Percentiles rank a stretch among this genome's conserved stretches.
Evolutionary conservation across 1,140 invertebrate genomes (phyloP).

Genomic region (Spodoptera litura): DNA sequence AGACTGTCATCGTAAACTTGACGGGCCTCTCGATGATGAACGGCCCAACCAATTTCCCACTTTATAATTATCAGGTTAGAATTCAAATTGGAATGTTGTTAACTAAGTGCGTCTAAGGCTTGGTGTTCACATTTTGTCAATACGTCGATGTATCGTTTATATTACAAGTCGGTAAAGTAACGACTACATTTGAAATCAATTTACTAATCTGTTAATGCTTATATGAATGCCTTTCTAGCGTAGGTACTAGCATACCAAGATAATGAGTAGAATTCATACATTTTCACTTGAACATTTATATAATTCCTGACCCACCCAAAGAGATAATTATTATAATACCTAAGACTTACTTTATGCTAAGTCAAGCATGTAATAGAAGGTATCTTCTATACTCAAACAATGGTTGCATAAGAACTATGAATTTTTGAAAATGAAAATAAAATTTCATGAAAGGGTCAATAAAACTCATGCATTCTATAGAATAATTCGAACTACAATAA

Average conservation of each 20-base stretch:
- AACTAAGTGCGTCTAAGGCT: conserved; percentile 18
- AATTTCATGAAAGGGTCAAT: no score
- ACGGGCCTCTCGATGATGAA: neutral
- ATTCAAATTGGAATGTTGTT: conserved; percentile 9
- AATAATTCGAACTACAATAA: no score
- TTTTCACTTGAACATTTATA: no score
- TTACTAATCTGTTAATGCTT: neutral
- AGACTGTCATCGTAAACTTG: conserved; percentile 31
- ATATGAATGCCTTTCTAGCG: conserved; percentile 8
- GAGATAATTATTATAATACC: neutral
- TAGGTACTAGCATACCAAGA: neutral
- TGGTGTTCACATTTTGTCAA: conserved; percentile 12
- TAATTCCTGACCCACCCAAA: no score
- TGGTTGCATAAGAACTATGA: no score
- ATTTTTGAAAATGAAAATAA: no score
- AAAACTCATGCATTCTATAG: no score
- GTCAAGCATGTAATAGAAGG: no score
- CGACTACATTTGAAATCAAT: conserved; percentile 25
- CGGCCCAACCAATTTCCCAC: conserved; percentile 3
- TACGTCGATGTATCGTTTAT: conserved; percentile 8
- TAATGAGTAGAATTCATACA: neutral
- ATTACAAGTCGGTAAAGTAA: neutral
- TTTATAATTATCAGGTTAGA: conserved; percentile 7
- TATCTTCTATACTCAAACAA: no score
- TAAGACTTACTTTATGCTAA: neutral